A percentile compares a stretch with the other conserved stretches of the same genome.
Conservation (phyloP, 2,797 vertebrate species). For the Diceros bicornis region DNA sequence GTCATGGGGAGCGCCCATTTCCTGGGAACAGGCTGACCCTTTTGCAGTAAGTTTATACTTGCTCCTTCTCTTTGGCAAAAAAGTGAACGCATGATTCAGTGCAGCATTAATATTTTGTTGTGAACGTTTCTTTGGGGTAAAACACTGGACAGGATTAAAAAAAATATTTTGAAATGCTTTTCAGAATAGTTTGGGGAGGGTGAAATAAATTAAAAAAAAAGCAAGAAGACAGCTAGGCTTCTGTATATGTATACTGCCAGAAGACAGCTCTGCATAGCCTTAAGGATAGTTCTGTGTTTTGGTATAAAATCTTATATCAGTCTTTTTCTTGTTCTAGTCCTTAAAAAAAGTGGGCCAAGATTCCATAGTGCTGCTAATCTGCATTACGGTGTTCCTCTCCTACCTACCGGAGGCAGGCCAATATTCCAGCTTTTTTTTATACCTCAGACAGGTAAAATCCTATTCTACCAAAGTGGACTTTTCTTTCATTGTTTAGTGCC, state of each 20-base stretch:
- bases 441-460: conserved; percentile 93
- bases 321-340: conserved; percentile 88
- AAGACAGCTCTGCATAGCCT: not conserved
- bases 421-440: conserved; percentile 95
- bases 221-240: not conserved
- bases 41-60: conserved; percentile 91
- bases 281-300: not conserved
- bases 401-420: conserved; percentile 95
- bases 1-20: conserved; percentile 94
- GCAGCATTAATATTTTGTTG: not conserved
- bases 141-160: not conserved
- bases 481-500: not conserved
- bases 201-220: conserved; percentile 19
- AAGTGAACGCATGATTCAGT: not conserved
- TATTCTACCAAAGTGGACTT: not conserved
- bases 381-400: conserved; percentile 95
- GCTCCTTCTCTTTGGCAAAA: not conserved
- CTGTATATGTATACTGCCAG: not conserved
- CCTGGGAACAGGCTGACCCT: conserved; percentile 95
- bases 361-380: conserved; percentile 94
- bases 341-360: conserved; percentile 95
- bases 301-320: not conserved
- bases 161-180: conserved; percentile 5
- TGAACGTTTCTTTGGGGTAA: not conserved
- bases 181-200: not conserved